Percentiles rank a stretch among this genome's conserved stretches.
Conservation (phyloP, 2,888 invertebrate genomes). For the Heliconius cydno region DNA sequence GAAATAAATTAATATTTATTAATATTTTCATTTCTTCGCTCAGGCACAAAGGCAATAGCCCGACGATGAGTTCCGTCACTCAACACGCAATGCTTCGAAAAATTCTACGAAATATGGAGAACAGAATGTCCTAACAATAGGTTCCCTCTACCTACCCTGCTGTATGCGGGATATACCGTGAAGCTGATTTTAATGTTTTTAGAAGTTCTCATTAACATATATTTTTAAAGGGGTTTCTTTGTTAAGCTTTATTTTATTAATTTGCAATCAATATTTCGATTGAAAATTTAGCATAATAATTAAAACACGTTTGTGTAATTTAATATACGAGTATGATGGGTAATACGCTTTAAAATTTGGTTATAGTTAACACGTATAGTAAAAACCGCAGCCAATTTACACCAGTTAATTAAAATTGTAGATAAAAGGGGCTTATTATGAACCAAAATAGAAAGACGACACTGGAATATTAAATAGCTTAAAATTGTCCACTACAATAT, state of each 20-base stretch:
- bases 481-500: slow-evolving; percentile 21
- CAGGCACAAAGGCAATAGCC: too few relatives aligned
- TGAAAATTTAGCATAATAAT: neutral
- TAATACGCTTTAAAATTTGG: slow-evolving; percentile 15
- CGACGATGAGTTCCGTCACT: too few relatives aligned
- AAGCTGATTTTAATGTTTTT: too few relatives aligned
- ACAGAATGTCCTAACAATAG: too few relatives aligned
- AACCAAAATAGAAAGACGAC: slow-evolving; percentile 34
- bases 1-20: too few relatives aligned
- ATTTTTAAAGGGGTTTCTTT: neutral
- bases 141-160: too few relatives aligned
- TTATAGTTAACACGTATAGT: slow-evolving; percentile 33
- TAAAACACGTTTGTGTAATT: neutral
- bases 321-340: slow-evolving; percentile 23
- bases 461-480: slow-evolving; percentile 27
- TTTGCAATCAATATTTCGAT: neutral
- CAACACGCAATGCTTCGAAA: too few relatives aligned
- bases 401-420: slow-evolving; percentile 46
- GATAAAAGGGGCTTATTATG: slow-evolving; percentile 44
- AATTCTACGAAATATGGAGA: too few relatives aligned
- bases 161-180: too few relatives aligned
- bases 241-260: neutral
- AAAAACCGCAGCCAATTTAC: slow-evolving; percentile 44
- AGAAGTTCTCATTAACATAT: too few relatives aligned
- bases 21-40: too few relatives aligned